Evolutionary conservation across 2,797 vertebrate genomes (phyloP).

Genomic region (Coilia nasus): DNA sequence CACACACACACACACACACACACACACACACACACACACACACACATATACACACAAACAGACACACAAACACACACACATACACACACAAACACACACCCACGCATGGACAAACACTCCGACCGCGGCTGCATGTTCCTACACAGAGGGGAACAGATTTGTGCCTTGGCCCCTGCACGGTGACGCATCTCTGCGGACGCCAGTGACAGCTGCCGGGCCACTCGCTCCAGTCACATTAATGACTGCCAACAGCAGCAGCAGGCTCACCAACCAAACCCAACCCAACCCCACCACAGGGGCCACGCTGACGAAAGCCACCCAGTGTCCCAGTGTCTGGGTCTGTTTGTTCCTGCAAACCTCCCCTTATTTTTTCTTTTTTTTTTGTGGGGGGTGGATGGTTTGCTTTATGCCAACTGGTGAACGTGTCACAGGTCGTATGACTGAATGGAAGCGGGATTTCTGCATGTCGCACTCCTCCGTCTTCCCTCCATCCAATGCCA

Average conservation of each 20-base stretch:
- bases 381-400: no score
- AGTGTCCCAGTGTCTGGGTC: background rate
- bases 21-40: no score
- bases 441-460: background rate
- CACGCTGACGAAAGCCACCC: no score
- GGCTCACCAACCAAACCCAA: background rate
- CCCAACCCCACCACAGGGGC: no score
- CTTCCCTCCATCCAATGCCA: slow-evolving; percentile 21
- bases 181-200: background rate
- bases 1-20: no score
- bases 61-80: slow-evolving; percentile 12
- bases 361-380: no score
- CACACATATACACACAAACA: background rate
- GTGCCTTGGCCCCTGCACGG: background rate
- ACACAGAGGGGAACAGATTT: slow-evolving; percentile 7
- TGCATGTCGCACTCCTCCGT: background rate
- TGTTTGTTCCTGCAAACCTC: background rate
- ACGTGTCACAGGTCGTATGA: background rate
- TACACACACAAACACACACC: background rate
- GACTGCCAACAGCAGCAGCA: background rate
- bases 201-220: background rate
- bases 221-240: slow-evolving; percentile 1
- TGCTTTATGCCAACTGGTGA: slow-evolving; percentile 10
- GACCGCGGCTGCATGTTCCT: background rate
- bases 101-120: background rate